These are phyloP conservation scores for Psettodes erumei DNA, from an alignment of 2,113 vertebrate species.

Conservation along the genomic window DNA sequence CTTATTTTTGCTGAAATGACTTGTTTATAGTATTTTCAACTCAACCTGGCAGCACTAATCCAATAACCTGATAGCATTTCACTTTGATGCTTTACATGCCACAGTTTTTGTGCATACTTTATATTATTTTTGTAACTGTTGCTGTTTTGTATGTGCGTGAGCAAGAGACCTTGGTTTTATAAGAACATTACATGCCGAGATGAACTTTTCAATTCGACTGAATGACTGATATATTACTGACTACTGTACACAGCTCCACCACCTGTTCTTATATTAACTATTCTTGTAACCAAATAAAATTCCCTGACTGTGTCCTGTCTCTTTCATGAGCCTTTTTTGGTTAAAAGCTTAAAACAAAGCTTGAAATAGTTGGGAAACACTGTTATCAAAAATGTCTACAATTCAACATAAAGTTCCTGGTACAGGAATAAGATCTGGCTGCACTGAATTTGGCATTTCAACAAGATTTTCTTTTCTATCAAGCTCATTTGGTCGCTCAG, in stretches of 20 bases:
- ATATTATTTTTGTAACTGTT: slow-evolving; percentile 63
- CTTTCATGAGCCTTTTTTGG: slow-evolving; percentile 3
- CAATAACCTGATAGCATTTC: slow-evolving; percentile 54
- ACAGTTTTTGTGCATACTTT: slow-evolving; percentile 40
- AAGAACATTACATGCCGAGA: slow-evolving; percentile 63
- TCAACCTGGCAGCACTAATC: slow-evolving; percentile 30
- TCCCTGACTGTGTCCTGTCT: slow-evolving; percentile 64
- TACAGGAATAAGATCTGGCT: neutral
- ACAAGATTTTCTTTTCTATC: slow-evolving; percentile 50
- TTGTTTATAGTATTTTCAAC: slow-evolving; percentile 30
- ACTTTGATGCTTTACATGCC: slow-evolving; percentile 50
- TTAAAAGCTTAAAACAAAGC: neutral
- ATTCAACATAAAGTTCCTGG: neutral
- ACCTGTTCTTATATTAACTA: slow-evolving; percentile 66
- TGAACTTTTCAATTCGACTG: slow-evolving; percentile 50
- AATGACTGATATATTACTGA: slow-evolving; percentile 69
- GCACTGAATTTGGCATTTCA: neutral
- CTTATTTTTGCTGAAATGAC: slow-evolving; percentile 23
- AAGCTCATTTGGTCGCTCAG: slow-evolving; percentile 66
- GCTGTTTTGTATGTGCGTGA: slow-evolving; percentile 64
- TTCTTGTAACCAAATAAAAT: slow-evolving; percentile 79
- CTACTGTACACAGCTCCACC: slow-evolving; percentile 80
- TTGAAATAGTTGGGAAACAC: neutral
- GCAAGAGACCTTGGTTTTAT: slow-evolving; percentile 51
- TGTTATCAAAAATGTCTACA: neutral